Conservation (phyloP, 2,888 invertebrate species). For the Aphidoletes aphidimyza region DNA sequence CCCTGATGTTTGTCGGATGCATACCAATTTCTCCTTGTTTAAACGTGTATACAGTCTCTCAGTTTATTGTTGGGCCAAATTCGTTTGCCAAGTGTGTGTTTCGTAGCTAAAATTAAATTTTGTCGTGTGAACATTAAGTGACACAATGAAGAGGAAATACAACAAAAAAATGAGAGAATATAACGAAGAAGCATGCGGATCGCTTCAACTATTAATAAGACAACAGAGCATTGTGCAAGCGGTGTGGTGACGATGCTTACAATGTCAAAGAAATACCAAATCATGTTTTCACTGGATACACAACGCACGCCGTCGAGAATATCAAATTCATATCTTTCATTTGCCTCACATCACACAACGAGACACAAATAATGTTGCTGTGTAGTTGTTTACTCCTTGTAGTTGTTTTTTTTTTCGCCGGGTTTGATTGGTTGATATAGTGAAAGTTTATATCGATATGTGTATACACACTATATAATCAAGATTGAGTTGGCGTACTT, state of each 20-base stretch:
- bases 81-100: not conserved
- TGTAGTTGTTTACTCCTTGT: not conserved
- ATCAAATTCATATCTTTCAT: slow-evolving; percentile 29
- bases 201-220: not conserved
- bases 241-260: slow-evolving; percentile 16
- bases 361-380: slow-evolving; percentile 8
- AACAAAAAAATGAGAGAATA: not conserved
- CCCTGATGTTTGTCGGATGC: not conserved
- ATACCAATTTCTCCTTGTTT: not conserved
- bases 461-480: not conserved
- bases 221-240: not conserved
- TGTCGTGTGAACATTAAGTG: not conserved
- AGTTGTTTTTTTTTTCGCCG: too few species aligned
- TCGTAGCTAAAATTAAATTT: slow-evolving; percentile 13
- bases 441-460: not conserved
- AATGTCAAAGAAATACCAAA: not conserved
- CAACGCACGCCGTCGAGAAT: not conserved
- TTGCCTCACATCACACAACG: not conserved
- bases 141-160: not conserved
- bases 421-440: not conserved
- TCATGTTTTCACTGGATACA: slow-evolving; percentile 17
- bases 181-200: not conserved
- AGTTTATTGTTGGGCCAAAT: too few species aligned
- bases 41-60: too few species aligned
- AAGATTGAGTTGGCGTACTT: not conserved